phyloP scores from a whole-genome alignment of 2,888 invertebrate genomes.

The Mechanitis mazaeus region DNA sequence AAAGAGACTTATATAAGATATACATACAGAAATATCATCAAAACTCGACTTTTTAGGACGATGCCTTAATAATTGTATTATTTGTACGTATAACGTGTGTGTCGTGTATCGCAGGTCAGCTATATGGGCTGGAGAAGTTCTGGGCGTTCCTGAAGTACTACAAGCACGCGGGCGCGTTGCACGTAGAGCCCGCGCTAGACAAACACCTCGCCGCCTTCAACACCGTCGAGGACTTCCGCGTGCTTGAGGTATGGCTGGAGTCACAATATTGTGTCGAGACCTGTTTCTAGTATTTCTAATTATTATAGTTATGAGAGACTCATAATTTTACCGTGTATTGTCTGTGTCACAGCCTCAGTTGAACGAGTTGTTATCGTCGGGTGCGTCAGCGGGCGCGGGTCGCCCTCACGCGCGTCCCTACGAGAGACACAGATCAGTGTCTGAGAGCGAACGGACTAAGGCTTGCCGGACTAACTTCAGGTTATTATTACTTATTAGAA shows the following conservation, averaged over 20 bases:
- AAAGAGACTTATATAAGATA: too few relatives aligned
- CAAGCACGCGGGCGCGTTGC: conserved; percentile 84
- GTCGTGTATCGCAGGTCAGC: conserved; percentile 81
- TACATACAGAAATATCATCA: too few relatives aligned
- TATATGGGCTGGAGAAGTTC: conserved; percentile 99
- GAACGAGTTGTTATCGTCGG: conserved; percentile 72
- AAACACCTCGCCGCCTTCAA: conserved; percentile 87
- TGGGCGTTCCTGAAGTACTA: conserved; percentile 99
- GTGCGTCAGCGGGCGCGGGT: conserved; percentile 55
- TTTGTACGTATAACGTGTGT: not conserved
- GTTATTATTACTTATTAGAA: conserved; percentile 25
- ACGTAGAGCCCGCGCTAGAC: conserved; percentile 83
- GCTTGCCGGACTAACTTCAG: conserved; percentile 33
- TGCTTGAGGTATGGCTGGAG: conserved; percentile 77
- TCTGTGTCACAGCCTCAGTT: conserved; percentile 65
- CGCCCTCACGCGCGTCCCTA: conserved; percentile 67
- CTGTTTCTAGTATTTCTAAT: too few relatives aligned
- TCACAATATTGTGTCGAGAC: not conserved
- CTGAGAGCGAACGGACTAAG: conserved; percentile 56
- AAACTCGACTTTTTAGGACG: too few relatives aligned
- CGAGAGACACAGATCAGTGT: conserved; percentile 64
- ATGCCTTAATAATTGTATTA: not conserved
- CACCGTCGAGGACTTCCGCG: conserved; percentile 92
- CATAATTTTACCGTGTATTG: too few relatives aligned
- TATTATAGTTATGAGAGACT: too few relatives aligned